Evolutionary conservation across 2,888 invertebrate genomes (phyloP), one percentile per base, ranked within the genome.

Genomic region (Callyntrura guangdongensis): DNA sequence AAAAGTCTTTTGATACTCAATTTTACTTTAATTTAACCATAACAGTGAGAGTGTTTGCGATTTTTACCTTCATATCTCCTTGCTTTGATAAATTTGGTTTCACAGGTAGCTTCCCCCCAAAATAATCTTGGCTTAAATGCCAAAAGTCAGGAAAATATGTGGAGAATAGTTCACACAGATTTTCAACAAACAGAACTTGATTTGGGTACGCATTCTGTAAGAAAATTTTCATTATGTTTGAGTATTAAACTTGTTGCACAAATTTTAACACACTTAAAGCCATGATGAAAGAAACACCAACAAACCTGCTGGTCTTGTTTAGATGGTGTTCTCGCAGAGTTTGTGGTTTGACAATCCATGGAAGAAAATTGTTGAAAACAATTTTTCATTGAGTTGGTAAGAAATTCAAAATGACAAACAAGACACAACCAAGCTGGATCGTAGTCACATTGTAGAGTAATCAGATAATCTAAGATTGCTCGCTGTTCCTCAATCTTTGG

Each of bases 401-500:
- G 96, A 95, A 98, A 98, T 84, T 97, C 97, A 91, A 98, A 97
- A 92, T 98, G 97, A 91, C 97, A 97, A 77, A 96, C 96, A 93
- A 99, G 97, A 3, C 99, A 99, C 92, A 98, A 97, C 99, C 99
- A 99, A 0, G 99, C 99, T 0, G 99, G 98, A 95, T 99, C 99
- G 8, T 97, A 98, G 4, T 96, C 96, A 84, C 96, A 96, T 94
- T 97, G 97, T 92, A 98, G 95, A 94, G 97, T 97, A n/a, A 97
- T 96, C 92, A 97, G 96, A 94, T 97, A 96, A 83, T 95, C 95
- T 89, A 85, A 93, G 89, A 94, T 53, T 45, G 92, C 91, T 64
- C 93, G 56, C 77, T 94, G 93, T 3, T 94, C 94, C 36, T 93
- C 93, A 36, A 91, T 91, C 79, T 93, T 93, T 0, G 93, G 94